These are phyloP conservation scores for Nothoprocta perdicaria DNA, from an alignment of 2,113 vertebrate species.

Conservation along the genomic window DNA sequence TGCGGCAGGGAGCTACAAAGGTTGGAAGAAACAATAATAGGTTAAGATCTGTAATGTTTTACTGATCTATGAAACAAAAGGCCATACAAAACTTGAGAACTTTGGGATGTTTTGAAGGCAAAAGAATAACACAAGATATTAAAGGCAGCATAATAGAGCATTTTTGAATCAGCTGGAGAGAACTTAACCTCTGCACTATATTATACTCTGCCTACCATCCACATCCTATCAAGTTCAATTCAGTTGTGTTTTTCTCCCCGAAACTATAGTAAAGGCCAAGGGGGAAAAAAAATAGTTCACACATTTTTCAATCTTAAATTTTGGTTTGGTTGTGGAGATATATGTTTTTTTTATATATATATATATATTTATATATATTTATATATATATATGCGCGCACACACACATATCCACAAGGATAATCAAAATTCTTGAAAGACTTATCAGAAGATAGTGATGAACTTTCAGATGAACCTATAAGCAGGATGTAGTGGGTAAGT, in stretches of 20 bases:
- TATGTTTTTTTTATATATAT: no score
- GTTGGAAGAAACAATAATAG: background rate
- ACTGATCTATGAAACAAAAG: background rate
- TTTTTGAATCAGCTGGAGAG: background rate
- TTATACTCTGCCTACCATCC: background rate
- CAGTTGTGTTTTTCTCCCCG: background rate
- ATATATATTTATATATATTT: no score
- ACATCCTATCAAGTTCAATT: accelerated
- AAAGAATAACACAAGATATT: background rate
- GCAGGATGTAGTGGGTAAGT: background rate
- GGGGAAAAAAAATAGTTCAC: background rate
- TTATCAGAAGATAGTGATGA: background rate
- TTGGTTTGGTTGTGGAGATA: no score
- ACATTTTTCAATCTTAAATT: background rate
- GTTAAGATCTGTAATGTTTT: background rate
- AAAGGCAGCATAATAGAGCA: background rate
- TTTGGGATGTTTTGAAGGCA: background rate
- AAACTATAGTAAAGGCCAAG: background rate
- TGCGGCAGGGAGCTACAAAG: background rate
- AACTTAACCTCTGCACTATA: background rate
- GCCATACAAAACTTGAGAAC: background rate
- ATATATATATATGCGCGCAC: no score
- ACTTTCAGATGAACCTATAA: background rate
- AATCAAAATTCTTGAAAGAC: background rate
- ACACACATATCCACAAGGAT: background rate